Base-by-base conservation (phyloP, 92 coral and sea anemone genomes). In the Actinostola sp. region DNA sequence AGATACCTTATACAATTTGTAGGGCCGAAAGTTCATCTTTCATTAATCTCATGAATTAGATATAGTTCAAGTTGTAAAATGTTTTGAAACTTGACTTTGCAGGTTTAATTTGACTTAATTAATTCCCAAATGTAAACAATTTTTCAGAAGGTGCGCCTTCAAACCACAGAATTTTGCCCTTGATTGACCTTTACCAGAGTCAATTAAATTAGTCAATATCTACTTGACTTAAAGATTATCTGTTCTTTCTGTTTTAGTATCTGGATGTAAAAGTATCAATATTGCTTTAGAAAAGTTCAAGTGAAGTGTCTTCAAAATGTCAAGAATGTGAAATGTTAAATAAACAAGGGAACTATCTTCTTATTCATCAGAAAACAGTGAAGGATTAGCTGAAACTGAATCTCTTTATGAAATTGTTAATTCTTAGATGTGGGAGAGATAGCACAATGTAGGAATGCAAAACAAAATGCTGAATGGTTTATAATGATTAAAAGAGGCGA, bases 121-220 rank as follows among this genome's bases (percentile, higher is more conserved):
- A 29, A 66, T 45, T 48, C 19, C n/a, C 19, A 48, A 48, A 48
- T 48, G 54, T 48, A 48, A 48, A 48, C 54, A 48, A 48, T 48
- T n/a, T n/a, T n/a, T n/a, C n/a, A n/a, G n/a, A 61, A 61, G 39
- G 26, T n/a, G 10, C 15, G 9, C 2, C 0, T 38, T 6, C 41
- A 32, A 59, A 31, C 64, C 43, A 59, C 25, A 31, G n/a, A 28
- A 38, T n/a, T n/a, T n/a, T n/a, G 28, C 46, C 52, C 36, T n/a
- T 16, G 31, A 39, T 27, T 66, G 57, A 66, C 72, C 56, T 66
- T 66, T 43, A 17, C 25, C 54, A 11, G 70, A 64, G 53, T 64
- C 55, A 64, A 64, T 64, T 28, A 64, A 64, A 64, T 64, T 28
- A 64, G 70, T n/a, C 16, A 16, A 19, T 36, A 23, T 62, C 67